These are phyloP conservation scores for Vireo altiloquus DNA, from an alignment of 2,113 vertebrate genomes.

Conservation along the genomic window DNA sequence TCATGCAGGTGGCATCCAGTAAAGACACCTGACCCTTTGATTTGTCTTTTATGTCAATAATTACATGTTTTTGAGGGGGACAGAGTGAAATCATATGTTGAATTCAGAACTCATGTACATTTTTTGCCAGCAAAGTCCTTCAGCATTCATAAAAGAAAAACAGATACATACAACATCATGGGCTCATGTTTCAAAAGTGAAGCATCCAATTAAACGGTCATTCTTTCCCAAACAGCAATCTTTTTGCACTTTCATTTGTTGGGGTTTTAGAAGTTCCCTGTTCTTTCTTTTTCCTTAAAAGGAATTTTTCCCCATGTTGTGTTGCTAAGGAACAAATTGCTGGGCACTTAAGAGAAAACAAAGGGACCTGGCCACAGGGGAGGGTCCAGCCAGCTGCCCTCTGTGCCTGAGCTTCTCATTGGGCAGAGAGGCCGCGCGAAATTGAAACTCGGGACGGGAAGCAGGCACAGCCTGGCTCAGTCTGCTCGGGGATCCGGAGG, in stretches of 20 bases:
- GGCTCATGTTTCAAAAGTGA: neutral
- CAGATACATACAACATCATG: neutral
- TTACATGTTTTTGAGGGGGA: neutral
- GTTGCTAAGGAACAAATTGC: too few relatives aligned
- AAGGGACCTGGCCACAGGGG: too few relatives aligned
- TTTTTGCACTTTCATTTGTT: neutral
- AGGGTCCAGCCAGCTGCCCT: too few relatives aligned
- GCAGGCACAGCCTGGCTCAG: too few relatives aligned
- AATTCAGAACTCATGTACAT: rapidly evolving
- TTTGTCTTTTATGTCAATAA: neutral
- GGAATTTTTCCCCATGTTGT: too few relatives aligned
- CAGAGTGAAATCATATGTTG: neutral
- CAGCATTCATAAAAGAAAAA: neutral
- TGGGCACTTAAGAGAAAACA: too few relatives aligned
- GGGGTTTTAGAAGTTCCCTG: too few relatives aligned
- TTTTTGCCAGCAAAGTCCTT: neutral
- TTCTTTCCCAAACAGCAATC: neutral
- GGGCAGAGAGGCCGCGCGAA: too few relatives aligned
- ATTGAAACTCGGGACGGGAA: too few relatives aligned
- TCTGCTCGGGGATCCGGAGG: too few relatives aligned
- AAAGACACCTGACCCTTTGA: neutral
- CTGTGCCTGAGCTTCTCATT: too few relatives aligned
- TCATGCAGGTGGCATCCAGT: neutral
- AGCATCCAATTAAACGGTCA: neutral
- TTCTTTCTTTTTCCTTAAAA: too few relatives aligned